Conservation (phyloP, 2,113 vertebrate genomes). For the Hymenochirus boettgeri region DNA sequence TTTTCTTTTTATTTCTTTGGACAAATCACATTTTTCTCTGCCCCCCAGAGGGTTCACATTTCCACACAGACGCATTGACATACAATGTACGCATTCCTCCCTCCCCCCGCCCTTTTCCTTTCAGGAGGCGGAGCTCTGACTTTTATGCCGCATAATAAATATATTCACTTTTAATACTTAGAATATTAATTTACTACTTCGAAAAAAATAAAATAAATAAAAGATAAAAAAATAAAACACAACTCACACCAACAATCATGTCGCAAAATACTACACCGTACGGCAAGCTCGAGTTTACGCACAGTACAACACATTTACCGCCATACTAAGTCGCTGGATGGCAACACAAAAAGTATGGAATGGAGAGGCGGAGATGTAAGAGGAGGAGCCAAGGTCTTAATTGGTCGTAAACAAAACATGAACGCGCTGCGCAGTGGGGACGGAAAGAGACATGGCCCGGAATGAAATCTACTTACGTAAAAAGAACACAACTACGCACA, state of each 20-base stretch:
- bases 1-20: constrained; percentile 16
- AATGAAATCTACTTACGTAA: neutral
- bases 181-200: constrained; percentile 17
- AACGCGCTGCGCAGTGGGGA: neutral
- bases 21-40: constrained; percentile 35
- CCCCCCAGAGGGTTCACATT: constrained; percentile 16
- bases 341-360: neutral
- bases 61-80: constrained; percentile 33
- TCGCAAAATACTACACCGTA: constrained; percentile 27
- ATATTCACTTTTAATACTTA: constrained; percentile 30
- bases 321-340: constrained; percentile 11
- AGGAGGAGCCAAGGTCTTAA: neutral
- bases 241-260: constrained; percentile 15
- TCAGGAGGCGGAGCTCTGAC: neutral
- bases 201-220: neutral
- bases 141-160: constrained; percentile 28
- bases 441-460: neutral
- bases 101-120: neutral
- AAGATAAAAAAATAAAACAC: too few species aligned
- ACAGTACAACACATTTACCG: constrained; percentile 31
- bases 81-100: constrained; percentile 15
- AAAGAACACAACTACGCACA: constrained; percentile 15
- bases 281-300: constrained; percentile 27
- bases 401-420: constrained; percentile 12
- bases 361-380: neutral